Percentiles rank a stretch among this genome's conserved stretches.
Evolutionary conservation across 2,888 invertebrate species (phyloP).

Genomic region (Eledona agricola): DNA sequence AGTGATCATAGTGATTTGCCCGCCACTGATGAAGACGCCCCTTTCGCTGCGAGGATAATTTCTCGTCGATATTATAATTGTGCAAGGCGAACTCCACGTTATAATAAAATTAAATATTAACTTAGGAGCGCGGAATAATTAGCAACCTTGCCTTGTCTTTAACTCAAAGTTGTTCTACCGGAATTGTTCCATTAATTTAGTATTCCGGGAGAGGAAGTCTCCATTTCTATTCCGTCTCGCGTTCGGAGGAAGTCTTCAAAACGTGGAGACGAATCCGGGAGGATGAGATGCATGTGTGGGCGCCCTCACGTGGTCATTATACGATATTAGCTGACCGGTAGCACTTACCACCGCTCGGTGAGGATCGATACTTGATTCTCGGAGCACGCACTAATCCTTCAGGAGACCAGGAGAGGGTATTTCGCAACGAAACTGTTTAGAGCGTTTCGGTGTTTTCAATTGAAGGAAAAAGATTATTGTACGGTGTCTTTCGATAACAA

Average conservation of each 20-base stretch:
- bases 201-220: slow-evolving; percentile 49
- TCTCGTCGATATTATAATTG: slow-evolving; percentile 58
- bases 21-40: too few species aligned
- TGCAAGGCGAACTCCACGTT: slow-evolving; percentile 54
- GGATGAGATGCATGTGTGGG: slow-evolving; percentile 5
- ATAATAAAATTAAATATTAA: slow-evolving; percentile 58
- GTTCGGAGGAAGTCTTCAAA: slow-evolving; percentile 10
- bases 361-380: slow-evolving; percentile 38
- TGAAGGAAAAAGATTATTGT: too few species aligned
- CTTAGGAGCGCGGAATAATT: slow-evolving; percentile 58
- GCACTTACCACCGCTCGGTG: slow-evolving; percentile 23
- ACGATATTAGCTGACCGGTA: slow-evolving; percentile 39
- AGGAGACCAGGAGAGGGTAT: slow-evolving; percentile 22
- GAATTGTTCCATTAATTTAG: slow-evolving; percentile 57
- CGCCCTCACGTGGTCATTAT: slow-evolving; percentile 37
- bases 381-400: slow-evolving; percentile 34
- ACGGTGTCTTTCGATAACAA: too few species aligned
- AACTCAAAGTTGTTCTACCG: slow-evolving; percentile 53
- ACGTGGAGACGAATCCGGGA: slow-evolving; percentile 9
- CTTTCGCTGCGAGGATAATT: slow-evolving; percentile 47
- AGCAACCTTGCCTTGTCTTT: slow-evolving; percentile 50
- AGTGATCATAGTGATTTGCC: too few species aligned
- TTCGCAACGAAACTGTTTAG: too few species aligned
- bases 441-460: too few species aligned
- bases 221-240: slow-evolving; percentile 38